phyloP scores from a whole-genome alignment of 64 coral and sea anemone species.

The Pocillopora verrucosa region DNA sequence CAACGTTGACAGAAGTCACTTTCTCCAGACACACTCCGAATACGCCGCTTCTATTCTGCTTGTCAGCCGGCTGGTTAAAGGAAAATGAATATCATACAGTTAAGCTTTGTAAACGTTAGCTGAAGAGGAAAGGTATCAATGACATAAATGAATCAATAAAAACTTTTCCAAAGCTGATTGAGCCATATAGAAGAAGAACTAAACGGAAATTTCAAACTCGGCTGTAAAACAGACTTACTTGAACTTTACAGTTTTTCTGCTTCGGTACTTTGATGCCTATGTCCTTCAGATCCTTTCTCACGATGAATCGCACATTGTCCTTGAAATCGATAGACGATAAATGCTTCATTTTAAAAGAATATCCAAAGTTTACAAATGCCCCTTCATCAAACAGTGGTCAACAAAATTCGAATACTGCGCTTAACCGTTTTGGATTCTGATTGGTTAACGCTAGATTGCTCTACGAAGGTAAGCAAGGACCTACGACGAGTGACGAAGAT shows the following conservation, averaged over 20 bases:
- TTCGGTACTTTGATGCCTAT: slow-evolving; percentile 97
- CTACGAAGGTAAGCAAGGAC: neutral
- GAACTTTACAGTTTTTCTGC: slow-evolving; percentile 51
- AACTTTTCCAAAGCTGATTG: neutral
- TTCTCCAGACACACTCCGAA: slow-evolving; percentile 85
- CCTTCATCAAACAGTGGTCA: slow-evolving; percentile 5
- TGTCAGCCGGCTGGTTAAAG: slow-evolving; percentile 16
- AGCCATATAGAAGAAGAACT: too few species aligned
- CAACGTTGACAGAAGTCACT: slow-evolving; percentile 70
- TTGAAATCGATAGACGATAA: slow-evolving; percentile 95
- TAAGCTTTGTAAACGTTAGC: neutral
- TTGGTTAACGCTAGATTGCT: slow-evolving; percentile 15
- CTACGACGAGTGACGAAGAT: neutral
- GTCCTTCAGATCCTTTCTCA: slow-evolving; percentile 78
- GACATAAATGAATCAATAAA: too few species aligned
- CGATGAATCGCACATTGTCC: slow-evolving; percentile 84
- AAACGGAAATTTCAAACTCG: neutral
- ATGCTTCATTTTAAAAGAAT: slow-evolving; percentile 75
- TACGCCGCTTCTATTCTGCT: slow-evolving; percentile 53
- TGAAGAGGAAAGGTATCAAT: too few species aligned
- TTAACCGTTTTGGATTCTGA: slow-evolving; percentile 64
- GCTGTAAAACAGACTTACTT: slow-evolving; percentile 51
- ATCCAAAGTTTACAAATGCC: neutral
- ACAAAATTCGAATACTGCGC: slow-evolving; percentile 67
- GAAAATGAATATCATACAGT: neutral